A percentile compares a stretch with the other conserved stretches of the same genome.
These are phyloP conservation scores for Mobula hypostoma DNA, from an alignment of 2,113 vertebrate species.

Conservation along the genomic window DNA sequence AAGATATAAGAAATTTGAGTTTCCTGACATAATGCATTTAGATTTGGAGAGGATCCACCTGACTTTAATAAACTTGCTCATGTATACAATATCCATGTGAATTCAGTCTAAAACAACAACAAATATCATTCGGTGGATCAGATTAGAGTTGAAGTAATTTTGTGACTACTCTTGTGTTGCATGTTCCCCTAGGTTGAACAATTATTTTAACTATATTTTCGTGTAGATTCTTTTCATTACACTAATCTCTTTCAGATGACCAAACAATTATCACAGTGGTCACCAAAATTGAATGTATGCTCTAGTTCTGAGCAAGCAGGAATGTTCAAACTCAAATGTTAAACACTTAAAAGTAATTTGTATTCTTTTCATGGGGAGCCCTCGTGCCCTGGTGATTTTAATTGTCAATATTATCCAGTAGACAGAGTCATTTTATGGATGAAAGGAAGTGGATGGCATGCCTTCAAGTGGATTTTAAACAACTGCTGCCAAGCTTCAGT, in stretches of 20 bases:
- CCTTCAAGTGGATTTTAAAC: slow-evolving; percentile 18
- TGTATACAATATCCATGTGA: not conserved
- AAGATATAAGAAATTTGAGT: not conserved
- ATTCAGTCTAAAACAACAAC: not conserved
- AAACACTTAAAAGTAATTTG: slow-evolving; percentile 3
- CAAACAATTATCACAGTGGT: not conserved
- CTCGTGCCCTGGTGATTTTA: not conserved
- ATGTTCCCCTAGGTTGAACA: too few species aligned
- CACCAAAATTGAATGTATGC: not conserved
- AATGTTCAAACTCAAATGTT: not conserved
- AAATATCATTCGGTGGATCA: not conserved
- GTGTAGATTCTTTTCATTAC: not conserved
- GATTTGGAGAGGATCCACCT: not conserved
- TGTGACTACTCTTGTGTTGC: too few species aligned
- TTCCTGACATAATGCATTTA: not conserved
- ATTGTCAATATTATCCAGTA: not conserved
- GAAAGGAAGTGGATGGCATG: not conserved
- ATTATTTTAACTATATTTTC: too few species aligned
- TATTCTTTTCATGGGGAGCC: not conserved
- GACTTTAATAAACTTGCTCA: not conserved
- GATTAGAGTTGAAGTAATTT: too few species aligned
- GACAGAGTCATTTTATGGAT: not conserved
- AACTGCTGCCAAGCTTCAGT: slow-evolving; percentile 9
- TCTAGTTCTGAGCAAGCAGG: not conserved
- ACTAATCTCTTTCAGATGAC: not conserved